Evolutionary conservation across 2,797 vertebrate genomes (phyloP).

Genomic region (Hypotaenidia okinawae): DNA sequence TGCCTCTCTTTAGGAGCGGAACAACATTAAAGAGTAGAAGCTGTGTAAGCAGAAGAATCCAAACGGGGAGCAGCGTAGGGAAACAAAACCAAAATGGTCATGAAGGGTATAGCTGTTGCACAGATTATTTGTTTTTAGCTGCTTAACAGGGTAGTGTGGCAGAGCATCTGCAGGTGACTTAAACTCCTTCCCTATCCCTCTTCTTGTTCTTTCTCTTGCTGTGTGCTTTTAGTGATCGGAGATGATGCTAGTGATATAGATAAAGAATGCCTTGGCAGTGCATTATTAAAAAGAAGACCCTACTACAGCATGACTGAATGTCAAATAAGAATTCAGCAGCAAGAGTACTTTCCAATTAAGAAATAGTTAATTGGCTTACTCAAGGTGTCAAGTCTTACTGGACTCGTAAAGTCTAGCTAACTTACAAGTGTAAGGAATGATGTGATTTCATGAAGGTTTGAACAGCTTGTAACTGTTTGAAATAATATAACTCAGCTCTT

Average conservation of each 20-base stretch:
- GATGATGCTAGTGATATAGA: not conserved
- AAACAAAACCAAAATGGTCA: not conserved
- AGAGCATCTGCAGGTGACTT: not conserved
- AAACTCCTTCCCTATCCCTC: not conserved
- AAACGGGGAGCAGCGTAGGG: not conserved
- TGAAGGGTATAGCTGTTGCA: not conserved
- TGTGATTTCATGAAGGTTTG: not conserved
- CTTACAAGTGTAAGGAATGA: not conserved
- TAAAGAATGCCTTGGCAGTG: not conserved
- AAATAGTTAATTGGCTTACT: not conserved
- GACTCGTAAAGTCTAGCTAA: not conserved
- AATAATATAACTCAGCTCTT: not conserved
- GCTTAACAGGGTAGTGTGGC: not conserved
- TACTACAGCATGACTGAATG: not conserved
- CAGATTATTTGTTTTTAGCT: not conserved
- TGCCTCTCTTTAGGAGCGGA: not conserved
- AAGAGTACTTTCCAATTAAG: not conserved
- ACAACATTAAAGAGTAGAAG: not conserved
- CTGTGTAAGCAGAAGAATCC: not conserved
- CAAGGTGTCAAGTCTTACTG: not conserved
- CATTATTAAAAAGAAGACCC: not conserved
- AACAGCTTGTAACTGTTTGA: not conserved
- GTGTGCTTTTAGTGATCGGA: not conserved
- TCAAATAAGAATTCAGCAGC: not conserved
- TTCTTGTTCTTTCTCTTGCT: not conserved